A percentile compares a stretch with the other conserved stretches of the same genome.
phyloP scores from a whole-genome alignment of 1,140 invertebrate species.

The Drosophila pallidifrons region DNA sequence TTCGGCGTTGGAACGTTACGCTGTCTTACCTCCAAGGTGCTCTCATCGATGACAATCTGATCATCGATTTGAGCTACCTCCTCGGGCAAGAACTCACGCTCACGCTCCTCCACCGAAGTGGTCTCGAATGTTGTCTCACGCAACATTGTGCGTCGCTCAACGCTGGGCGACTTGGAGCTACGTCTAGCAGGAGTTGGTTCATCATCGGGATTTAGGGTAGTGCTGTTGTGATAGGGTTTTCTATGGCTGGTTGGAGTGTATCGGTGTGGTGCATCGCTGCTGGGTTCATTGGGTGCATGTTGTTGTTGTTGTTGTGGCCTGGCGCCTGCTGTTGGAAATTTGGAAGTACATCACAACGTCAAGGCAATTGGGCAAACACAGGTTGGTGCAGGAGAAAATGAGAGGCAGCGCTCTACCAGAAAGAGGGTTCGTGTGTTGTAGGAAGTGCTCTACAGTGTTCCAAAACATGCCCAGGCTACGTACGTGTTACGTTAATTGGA shows the following conservation, averaged over 20 bases:
- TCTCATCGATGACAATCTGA: constrained; percentile 60
- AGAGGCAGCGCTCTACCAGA: constrained; percentile 10
- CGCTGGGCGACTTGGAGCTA: constrained; percentile 63
- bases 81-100: constrained; percentile 45
- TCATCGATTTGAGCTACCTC: constrained; percentile 53
- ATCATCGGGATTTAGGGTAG: constrained; percentile 10
- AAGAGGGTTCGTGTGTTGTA: constrained; percentile 1
- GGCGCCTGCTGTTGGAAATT: constrained; percentile 3
- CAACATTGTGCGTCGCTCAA: constrained; percentile 56
- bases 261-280: constrained; percentile 12
- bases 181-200: constrained; percentile 33
- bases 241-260: constrained; percentile 38
- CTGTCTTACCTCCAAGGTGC: constrained; percentile 14
- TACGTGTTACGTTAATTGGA: constrained; percentile 26
- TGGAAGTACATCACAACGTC: constrained; percentile 23
- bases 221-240: constrained; percentile 36
- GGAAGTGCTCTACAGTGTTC: constrained; percentile 3
- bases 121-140: constrained; percentile 70
- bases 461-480: constrained; percentile 18
- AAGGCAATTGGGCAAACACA: constrained; percentile 10
- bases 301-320: constrained; percentile 7
- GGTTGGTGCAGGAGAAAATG: background rate
- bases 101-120: constrained; percentile 14
- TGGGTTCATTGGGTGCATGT: background rate
- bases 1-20: constrained; percentile 4